These are phyloP conservation scores for Pseudomyrmex concolor DNA, from an alignment of 1,140 invertebrate species.

Conservation along the genomic window DNA sequence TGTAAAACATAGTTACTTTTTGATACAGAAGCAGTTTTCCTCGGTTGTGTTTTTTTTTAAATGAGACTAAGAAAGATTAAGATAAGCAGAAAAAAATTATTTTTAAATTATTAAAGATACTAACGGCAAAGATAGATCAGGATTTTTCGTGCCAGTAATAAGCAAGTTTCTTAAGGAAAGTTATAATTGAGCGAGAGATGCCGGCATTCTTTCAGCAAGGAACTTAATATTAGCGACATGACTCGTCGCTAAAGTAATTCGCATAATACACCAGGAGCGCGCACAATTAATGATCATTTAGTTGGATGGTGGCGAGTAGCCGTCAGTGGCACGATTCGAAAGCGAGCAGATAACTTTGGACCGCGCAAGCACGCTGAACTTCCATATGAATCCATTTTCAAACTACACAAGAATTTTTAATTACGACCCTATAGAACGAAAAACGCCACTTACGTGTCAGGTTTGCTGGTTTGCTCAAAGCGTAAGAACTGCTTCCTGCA, in stretches of 20 bases:
- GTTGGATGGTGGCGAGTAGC: constrained; percentile 42
- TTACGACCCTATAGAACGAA: constrained; percentile 50
- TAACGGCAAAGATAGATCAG: constrained; percentile 26
- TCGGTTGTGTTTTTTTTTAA: background rate
- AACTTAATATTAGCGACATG: constrained; percentile 58
- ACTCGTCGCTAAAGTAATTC: constrained; percentile 50
- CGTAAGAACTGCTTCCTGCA: background rate
- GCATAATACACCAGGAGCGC: constrained; percentile 44
- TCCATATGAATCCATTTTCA: constrained; percentile 52
- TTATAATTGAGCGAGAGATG: constrained; percentile 56
- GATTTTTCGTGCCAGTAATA: constrained; percentile 45
- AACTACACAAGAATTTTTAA: constrained; percentile 59
- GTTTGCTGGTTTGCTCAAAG: constrained; percentile 12
- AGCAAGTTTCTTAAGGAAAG: constrained; percentile 26
- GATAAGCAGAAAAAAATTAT: background rate
- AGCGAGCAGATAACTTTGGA: constrained; percentile 32
- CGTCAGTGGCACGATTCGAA: constrained; percentile 40
- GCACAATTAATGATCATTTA: constrained; percentile 62
- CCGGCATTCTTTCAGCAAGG: constrained; percentile 36
- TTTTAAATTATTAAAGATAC: constrained; percentile 2
- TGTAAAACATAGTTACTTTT: background rate
- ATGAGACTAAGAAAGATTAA: background rate
- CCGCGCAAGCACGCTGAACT: constrained; percentile 20
- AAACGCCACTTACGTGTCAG: constrained; percentile 55
- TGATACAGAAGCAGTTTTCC: background rate